Conservation (phyloP, 2,888 invertebrate species). For the Strigamia transsilvanica region DNA sequence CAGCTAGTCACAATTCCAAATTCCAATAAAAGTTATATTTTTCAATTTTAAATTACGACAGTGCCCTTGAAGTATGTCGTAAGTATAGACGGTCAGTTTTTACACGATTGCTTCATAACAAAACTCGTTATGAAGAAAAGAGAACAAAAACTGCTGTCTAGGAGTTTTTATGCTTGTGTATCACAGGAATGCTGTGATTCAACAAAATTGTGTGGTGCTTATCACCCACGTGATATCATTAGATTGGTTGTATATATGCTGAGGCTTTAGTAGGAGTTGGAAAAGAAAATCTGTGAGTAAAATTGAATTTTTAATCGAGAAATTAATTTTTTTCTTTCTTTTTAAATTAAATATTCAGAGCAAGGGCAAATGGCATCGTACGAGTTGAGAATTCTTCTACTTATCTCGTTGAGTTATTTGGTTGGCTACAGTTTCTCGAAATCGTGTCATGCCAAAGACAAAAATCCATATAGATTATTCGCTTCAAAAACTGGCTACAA, state of each 20-base stretch:
- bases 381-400: constrained; percentile 10
- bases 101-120: neutral
- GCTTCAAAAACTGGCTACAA: constrained; percentile 16
- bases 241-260: no score
- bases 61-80: neutral
- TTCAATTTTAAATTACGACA: neutral
- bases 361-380: neutral
- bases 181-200: no score
- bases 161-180: no score
- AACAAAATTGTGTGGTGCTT: no score
- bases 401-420: constrained; percentile 2
- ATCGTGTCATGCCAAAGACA: neutral
- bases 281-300: neutral
- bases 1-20: neutral
- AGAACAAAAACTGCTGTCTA: no score
- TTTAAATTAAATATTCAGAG: neutral
- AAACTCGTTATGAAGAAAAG: no score
- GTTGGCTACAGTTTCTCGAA: constrained; percentile 11
- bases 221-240: no score
- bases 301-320: neutral
- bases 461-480: constrained; percentile 13
- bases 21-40: neutral
- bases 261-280: no score
- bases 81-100: neutral
- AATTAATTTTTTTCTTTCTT: neutral